Base-by-base conservation (phyloP, 30 jellyfish, hydroid and myxozoan species). In the Nemopilema nomurai region DNA sequence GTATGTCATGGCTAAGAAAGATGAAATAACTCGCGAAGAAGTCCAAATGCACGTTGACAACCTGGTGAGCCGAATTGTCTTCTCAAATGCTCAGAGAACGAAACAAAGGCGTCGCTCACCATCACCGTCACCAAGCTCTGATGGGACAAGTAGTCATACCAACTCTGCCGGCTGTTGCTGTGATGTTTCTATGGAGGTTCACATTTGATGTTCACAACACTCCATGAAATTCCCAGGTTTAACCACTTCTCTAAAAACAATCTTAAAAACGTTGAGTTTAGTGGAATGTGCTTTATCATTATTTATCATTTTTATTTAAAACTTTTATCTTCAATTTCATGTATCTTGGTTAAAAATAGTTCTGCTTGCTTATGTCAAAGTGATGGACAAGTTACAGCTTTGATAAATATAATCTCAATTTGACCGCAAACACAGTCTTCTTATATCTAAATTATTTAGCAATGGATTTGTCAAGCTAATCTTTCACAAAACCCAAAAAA, bases 1-100 rank as follows among this genome's bases (percentile, higher is more conserved):
- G 32, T 28, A 85, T n/a, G 76, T 91, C 90, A 91, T 85, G 97
- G 96, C 96, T 26, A 85, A 85, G 74, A 85, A 81, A 63, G 96
- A 91, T 32, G 62, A 73, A 19, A 66, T 49, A 51, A 71, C 89
- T 18, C 70, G 69, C 68, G 78, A 50, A 0, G 93, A 86, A 73
- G 77, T 91, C 19, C 93, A 79, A 51, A 71, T 65, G 66, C 96
- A 79, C 69, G 92, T 91, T 23, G 97, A 91, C 70, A 67, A 80
- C 64, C 31, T 91, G 77, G 87, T 81, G 67, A 87, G 93, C 81
- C 30, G 97, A 28, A 86, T 91, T 52, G 81, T 91, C 69, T 83
- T 91, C 63, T 83, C 97, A 23, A 71, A 78, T 76, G 97, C 96
- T 28, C 92, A 84, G 70, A 71, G 96, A 74, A 76, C 77, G 33